These are phyloP conservation scores for Pyralis farinalis DNA, from an alignment of 2,888 invertebrate species.

Conservation along the genomic window DNA sequence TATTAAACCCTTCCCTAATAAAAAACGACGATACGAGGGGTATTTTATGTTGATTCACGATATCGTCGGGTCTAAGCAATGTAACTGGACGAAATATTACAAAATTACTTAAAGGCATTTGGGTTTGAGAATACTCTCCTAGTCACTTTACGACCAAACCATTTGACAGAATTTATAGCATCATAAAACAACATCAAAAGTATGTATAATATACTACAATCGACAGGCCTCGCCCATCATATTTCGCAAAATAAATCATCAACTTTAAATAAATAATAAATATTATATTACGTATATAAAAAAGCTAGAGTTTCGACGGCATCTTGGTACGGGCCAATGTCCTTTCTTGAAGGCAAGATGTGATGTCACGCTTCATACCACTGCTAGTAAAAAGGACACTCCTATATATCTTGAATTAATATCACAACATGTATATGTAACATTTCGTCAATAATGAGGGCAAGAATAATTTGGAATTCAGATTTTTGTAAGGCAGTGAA, in stretches of 20 bases:
- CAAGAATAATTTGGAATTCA: slow-evolving; percentile 44
- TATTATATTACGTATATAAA: too few relatives aligned
- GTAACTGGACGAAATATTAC: slow-evolving; percentile 2
- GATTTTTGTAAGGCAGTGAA: too few relatives aligned
- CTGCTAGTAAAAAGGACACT: not conserved
- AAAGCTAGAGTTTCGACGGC: too few relatives aligned
- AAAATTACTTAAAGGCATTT: not conserved
- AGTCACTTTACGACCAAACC: slow-evolving; percentile 1
- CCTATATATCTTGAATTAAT: not conserved
- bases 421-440: not conserved
- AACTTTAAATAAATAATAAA: too few relatives aligned
- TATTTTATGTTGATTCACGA: slow-evolving; percentile 4
- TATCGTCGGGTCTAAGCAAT: not conserved
- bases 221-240: too few relatives aligned
- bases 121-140: not conserved
- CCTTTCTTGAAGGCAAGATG: not conserved
- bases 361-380: not conserved
- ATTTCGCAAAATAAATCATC: too few relatives aligned
- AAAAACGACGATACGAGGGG: not conserved
- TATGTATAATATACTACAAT: too few relatives aligned
- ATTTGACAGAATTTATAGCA: slow-evolving; percentile 2
- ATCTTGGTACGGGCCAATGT: not conserved
- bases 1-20: not conserved
- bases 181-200: too few relatives aligned
- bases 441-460: slow-evolving; percentile 31